A percentile compares a stretch with the other conserved stretches of the same genome.
Evolutionary conservation across 35 echinoderm and acorn worm genomes (phyloP).

Genomic region (Heliocidaris tuberculata): DNA sequence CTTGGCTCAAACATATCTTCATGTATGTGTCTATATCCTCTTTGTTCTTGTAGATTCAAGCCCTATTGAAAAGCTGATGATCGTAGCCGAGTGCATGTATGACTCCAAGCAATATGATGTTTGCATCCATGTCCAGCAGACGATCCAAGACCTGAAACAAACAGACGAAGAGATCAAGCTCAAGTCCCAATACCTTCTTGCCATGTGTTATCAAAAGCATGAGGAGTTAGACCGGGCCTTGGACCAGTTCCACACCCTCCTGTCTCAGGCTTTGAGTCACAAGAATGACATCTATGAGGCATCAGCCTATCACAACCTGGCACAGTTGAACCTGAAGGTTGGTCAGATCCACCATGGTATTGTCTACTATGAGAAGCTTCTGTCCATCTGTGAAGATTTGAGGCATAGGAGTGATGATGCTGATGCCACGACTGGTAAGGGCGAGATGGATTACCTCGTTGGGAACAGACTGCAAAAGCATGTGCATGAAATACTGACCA

Average conservation of each 20-base stretch:
- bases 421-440: background rate
- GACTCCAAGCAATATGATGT: slow-evolving; percentile 52
- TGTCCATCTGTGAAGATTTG: slow-evolving; percentile 71
- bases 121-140: slow-evolving; percentile 75
- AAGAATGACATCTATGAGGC: slow-evolving; percentile 64
- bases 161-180: slow-evolving; percentile 36
- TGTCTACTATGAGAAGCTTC: slow-evolving; percentile 75
- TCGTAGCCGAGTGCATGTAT: slow-evolving; percentile 59
- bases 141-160: slow-evolving; percentile 68
- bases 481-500: slow-evolving; percentile 74
- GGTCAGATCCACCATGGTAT: slow-evolving; percentile 67
- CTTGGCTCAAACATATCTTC: no score
- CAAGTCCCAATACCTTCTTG: slow-evolving; percentile 62
- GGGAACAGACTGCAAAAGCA: slow-evolving; percentile 42
- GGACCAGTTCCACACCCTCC: slow-evolving; percentile 74
- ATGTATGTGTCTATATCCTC: background rate
- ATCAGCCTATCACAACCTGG: slow-evolving; percentile 67
- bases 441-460: slow-evolving; percentile 22
- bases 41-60: slow-evolving; percentile 40
- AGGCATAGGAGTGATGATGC: background rate
- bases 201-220: slow-evolving; percentile 28
- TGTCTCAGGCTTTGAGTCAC: slow-evolving; percentile 57
- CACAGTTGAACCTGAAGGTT: slow-evolving; percentile 59
- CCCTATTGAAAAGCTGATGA: slow-evolving; percentile 67
- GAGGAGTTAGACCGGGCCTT: slow-evolving; percentile 60